Base-by-base conservation (phyloP, 2,797 vertebrate genomes). In the Danio albolineatus region DNA sequence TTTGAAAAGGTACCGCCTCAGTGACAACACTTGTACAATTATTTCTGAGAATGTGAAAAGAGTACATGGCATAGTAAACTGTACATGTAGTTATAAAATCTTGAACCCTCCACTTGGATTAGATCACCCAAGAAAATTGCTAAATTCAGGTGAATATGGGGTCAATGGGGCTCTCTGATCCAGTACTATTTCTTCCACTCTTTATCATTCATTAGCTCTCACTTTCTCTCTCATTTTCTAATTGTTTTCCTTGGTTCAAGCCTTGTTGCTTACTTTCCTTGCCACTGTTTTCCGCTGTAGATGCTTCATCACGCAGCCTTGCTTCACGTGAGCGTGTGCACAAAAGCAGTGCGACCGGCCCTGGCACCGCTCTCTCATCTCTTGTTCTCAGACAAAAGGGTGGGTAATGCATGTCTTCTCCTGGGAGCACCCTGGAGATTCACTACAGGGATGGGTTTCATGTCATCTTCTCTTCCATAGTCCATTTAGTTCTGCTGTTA, bases 361-460 rank as follows among this genome's bases (percentile, higher is more conserved):
- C 96, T 91, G 95, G 95, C 89, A 95, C 96, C 93, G 95, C 97
- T 95, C 91, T 96, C 89, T 97, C 96, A 94, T 97, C 97, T 96
- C 95, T 98, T 89, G 94, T 95, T 95, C 95, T 95, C 92, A 98
- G 95, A 95, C 95, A 95, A 93, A 98, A 98, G 97, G 97, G 98
- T 99, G 97, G 97, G 97, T 99, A 95, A 96, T 92, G 92, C 94
- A 92, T 93, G 93, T 88, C 86, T 89, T 91, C 89, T 86, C 86
- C 82, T 80, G 76, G 85, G 84, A 82, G 76, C 66, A 79, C 57
- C 76, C 76, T 62, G 83, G 66, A 90, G 89, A 90, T 85, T 85
- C 80, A 87, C 82, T 84, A 83, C 82, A 21, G 76, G 85, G 90
- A 87, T 81, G 92, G 93, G 92, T 87, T 93, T 82, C 85, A 88